Conservation (phyloP, 2,797 vertebrate genomes). For the Holocentrus rufus region DNA sequence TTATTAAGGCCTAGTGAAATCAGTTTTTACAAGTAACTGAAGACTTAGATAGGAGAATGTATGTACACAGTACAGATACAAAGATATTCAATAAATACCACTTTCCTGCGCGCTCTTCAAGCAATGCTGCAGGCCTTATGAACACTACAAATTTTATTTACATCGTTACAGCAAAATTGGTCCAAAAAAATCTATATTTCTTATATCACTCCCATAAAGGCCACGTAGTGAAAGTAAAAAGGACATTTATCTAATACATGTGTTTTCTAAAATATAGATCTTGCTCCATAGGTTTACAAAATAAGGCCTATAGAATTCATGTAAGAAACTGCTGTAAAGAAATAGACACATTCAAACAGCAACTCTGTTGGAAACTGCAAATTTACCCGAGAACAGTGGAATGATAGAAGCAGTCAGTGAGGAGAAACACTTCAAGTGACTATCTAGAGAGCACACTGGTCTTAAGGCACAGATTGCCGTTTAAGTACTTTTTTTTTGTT, state of each 20-base stretch:
- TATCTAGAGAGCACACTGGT: slow-evolving; percentile 55
- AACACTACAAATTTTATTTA: slow-evolving; percentile 76
- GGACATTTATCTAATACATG: slow-evolving; percentile 52
- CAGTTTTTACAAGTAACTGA: slow-evolving; percentile 76
- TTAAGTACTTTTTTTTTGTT: slow-evolving; percentile 81
- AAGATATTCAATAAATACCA: slow-evolving; percentile 82
- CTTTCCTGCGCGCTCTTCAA: slow-evolving; percentile 57
- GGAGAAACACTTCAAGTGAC: slow-evolving; percentile 62
- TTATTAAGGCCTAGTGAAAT: slow-evolving; percentile 67
- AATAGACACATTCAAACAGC: slow-evolving; percentile 48
- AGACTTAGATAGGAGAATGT: slow-evolving; percentile 71
- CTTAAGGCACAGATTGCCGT: slow-evolving; percentile 80
- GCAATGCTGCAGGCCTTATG: slow-evolving; percentile 57
- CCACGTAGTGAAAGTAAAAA: slow-evolving; percentile 60
- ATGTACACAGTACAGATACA: slow-evolving; percentile 85
- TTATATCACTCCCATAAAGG: slow-evolving; percentile 62
- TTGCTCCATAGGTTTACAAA: slow-evolving; percentile 49
- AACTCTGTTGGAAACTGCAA: slow-evolving; percentile 27
- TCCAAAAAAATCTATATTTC: slow-evolving; percentile 33
- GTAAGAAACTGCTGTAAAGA: slow-evolving; percentile 33
- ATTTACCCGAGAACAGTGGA: slow-evolving; percentile 24
- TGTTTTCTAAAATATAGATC: slow-evolving; percentile 66
- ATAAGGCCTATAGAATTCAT: slow-evolving; percentile 37
- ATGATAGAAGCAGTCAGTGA: slow-evolving; percentile 18
- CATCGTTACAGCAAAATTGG: slow-evolving; percentile 67